Conservation (phyloP, 1,140 invertebrate genomes). For the Drosophila cardini region DNA sequence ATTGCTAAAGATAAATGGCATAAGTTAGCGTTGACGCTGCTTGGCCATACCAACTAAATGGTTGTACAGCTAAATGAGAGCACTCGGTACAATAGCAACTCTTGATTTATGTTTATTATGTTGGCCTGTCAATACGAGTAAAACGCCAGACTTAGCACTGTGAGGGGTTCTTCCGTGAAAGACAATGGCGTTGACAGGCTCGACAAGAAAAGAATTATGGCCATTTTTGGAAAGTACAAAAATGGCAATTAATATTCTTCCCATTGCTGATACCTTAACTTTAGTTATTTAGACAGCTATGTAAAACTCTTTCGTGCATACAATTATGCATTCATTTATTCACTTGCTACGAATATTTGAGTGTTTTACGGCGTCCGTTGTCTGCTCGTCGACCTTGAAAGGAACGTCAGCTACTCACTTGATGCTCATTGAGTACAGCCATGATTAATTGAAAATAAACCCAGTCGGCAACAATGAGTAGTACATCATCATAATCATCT, state of each 20-base stretch:
- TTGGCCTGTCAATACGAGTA: constrained; percentile 58
- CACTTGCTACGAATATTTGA: constrained; percentile 55
- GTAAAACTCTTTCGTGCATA: constrained; percentile 55
- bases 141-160: too few relatives aligned
- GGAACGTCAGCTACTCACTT: constrained; percentile 16
- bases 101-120: constrained; percentile 82
- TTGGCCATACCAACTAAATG: constrained; percentile 15
- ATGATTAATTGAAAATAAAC: constrained; percentile 81
- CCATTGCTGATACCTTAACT: background rate
- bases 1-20: constrained; percentile 51
- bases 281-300: constrained; percentile 62
- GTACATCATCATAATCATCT: constrained; percentile 45
- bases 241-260: constrained; percentile 45
- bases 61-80: constrained; percentile 9
- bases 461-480: constrained; percentile 57
- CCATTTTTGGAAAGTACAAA: constrained; percentile 30
- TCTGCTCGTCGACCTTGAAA: constrained; percentile 56
- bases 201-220: constrained; percentile 45
- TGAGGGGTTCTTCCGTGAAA: constrained; percentile 60
- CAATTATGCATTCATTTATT: constrained; percentile 61
- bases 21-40: constrained; percentile 9
- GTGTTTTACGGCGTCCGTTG: constrained; percentile 42
- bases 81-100: constrained; percentile 59
- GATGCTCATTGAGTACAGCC: constrained; percentile 32
- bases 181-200: constrained; percentile 74